phyloP scores from a whole-genome alignment of 2,797 vertebrate species.

The Propithecus perrieri region DNA sequence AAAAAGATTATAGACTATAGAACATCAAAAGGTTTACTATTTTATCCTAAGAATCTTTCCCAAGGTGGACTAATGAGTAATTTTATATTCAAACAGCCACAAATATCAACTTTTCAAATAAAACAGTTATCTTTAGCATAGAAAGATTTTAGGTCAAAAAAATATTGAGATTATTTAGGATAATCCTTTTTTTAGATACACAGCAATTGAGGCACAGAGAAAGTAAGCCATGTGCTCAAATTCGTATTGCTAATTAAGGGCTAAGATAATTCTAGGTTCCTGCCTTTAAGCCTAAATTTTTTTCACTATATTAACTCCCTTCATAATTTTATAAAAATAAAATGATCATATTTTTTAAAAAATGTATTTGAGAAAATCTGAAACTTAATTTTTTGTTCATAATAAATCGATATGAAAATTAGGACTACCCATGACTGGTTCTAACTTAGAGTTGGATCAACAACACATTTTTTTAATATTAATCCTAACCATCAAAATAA shows the following conservation, averaged over 20 bases:
- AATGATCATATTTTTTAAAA: neutral
- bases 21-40: slow-evolving; percentile 15
- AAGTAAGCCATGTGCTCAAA: neutral
- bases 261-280: neutral
- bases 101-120: neutral
- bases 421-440: neutral
- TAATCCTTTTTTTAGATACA: neutral
- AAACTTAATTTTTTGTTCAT: neutral
- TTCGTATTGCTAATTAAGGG: neutral
- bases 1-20: neutral
- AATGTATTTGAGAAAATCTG: neutral
- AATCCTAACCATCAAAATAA: neutral
- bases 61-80: neutral
- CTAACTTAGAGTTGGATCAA: neutral
- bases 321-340: neutral
- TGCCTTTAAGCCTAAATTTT: neutral
- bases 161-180: neutral
- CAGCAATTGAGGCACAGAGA: neutral
- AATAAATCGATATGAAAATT: neutral
- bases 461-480: neutral
- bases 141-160: neutral
- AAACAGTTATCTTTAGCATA: neutral
- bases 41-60: neutral
- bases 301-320: neutral
- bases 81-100: neutral